Evolutionary conservation across 2,888 invertebrate genomes (phyloP), one percentile per base, ranked within the genome.

Genomic region (Scrobipalpa costella): DNA sequence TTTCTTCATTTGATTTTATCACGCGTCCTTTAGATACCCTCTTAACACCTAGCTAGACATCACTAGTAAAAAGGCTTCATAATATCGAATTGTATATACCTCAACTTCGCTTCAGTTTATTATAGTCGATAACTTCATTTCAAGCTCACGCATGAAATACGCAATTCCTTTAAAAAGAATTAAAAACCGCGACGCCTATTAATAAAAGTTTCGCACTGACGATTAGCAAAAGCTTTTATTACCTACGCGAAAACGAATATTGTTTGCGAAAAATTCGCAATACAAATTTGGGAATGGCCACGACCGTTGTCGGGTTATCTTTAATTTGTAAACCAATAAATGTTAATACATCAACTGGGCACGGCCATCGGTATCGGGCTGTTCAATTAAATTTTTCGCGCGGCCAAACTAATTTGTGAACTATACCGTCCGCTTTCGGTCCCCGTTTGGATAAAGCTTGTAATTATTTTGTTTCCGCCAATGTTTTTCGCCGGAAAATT

Each of bases 251-350:
- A 73, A 72, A 74, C 73, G 75, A 75, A 76, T 78, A 78, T 77
- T 77, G 78, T 74, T 73, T 68, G 66, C 66, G 71, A 81, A 81
- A 86, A 85, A 79, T 79, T 60, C 77, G 73, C 73, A 74, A 69
- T 71, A 71, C 76, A 76, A 78, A 78, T 79, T 72, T 65, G 64
- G 63, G 69, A 64, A 70, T 67, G 73, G 50, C 69, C 67, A 69
- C 74, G 69, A 64, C 68, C 73, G 74, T 69, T 71, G 75, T 77
- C 75, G 78, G 74, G 83, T 82, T 83, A 87, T 86, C 86, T 92
- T 90, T 86, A 90, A 89, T 89, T 87, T 87, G 88, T 85, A 83
- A 89, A 86, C 84, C 89, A 90, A 91, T 90, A 89, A 90, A 89
- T 89, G 87, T 89, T 87, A 88, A 90, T 89, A 88, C 85, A 86